phyloP scores from a whole-genome alignment of 2,797 vertebrate genomes.

The Lacerta viridis region DNA sequence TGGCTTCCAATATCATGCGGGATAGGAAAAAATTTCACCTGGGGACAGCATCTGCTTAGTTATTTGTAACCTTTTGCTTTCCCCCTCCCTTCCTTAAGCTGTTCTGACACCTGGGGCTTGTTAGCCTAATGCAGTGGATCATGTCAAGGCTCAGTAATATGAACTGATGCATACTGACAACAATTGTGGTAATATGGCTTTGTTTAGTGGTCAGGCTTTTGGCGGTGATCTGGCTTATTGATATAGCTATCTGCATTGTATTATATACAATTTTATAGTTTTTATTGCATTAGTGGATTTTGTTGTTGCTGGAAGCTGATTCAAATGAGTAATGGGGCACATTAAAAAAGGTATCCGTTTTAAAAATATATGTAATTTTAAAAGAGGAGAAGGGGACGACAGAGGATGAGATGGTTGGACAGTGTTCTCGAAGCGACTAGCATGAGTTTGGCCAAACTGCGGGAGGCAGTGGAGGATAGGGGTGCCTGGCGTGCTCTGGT shows the following conservation, averaged over 20 bases:
- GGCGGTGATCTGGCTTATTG: conserved; percentile 62
- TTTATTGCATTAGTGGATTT: neutral
- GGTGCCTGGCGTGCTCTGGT: too few species aligned
- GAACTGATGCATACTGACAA: conserved; percentile 64
- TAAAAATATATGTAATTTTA: neutral
- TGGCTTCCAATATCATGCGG: conserved; percentile 47
- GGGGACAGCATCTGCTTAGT: conserved; percentile 52
- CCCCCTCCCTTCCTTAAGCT: conserved; percentile 47
- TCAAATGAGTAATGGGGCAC: neutral
- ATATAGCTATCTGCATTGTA: neutral
- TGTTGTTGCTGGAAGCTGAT: neutral
- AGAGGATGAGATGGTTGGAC: too few species aligned
- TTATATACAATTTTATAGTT: neutral
- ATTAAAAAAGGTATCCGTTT: neutral
- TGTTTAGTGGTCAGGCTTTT: conserved; percentile 59
- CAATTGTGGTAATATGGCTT: conserved; percentile 64
- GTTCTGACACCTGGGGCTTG: conserved; percentile 54
- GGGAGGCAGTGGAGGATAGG: too few species aligned
- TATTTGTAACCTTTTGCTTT: conserved; percentile 62
- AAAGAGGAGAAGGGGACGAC: neutral
- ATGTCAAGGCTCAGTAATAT: conserved; percentile 45
- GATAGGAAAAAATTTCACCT: conserved; percentile 57
- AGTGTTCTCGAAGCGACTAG: too few species aligned
- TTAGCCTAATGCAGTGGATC: conserved; percentile 39
- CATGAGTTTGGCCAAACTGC: too few species aligned